Evolutionary conservation across 2,888 invertebrate species (phyloP).

Genomic region (Oasisia sp.): DNA sequence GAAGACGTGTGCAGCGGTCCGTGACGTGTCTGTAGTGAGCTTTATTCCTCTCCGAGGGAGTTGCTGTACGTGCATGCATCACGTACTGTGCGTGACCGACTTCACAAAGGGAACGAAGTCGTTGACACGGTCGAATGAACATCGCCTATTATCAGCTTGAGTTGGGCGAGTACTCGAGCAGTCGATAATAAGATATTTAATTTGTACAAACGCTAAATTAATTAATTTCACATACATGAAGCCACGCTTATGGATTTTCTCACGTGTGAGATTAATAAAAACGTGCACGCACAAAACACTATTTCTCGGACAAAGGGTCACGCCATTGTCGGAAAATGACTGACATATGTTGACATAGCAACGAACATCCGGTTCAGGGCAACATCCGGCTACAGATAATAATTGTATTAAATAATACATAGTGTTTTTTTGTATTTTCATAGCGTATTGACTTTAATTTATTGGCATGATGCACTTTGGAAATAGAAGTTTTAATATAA

Average conservation of each 20-base stretch:
- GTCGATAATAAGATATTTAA: neutral
- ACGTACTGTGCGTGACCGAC: neutral
- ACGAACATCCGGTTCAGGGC: neutral
- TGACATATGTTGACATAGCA: neutral
- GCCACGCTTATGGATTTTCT: neutral
- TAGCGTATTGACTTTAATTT: too few relatives aligned
- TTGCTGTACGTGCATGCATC: neutral
- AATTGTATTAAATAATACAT: too few relatives aligned
- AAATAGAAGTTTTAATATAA: too few relatives aligned
- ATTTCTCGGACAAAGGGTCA: neutral
- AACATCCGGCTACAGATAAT: too few relatives aligned
- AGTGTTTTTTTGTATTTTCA: too few relatives aligned
- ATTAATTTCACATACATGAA: neutral
- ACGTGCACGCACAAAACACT: neutral
- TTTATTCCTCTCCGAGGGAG: neutral
- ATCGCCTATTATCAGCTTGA: neutral
- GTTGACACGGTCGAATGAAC: neutral
- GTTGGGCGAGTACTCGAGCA: neutral
- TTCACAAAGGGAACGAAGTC: neutral
- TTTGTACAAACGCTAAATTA: neutral
- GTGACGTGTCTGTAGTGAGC: neutral
- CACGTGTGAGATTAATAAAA: neutral
- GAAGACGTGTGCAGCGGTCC: neutral
- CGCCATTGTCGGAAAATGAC: neutral
- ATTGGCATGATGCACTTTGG: too few relatives aligned